Conservation (phyloP, 1,140 invertebrate species). For the Drosophila truncata region DNA sequence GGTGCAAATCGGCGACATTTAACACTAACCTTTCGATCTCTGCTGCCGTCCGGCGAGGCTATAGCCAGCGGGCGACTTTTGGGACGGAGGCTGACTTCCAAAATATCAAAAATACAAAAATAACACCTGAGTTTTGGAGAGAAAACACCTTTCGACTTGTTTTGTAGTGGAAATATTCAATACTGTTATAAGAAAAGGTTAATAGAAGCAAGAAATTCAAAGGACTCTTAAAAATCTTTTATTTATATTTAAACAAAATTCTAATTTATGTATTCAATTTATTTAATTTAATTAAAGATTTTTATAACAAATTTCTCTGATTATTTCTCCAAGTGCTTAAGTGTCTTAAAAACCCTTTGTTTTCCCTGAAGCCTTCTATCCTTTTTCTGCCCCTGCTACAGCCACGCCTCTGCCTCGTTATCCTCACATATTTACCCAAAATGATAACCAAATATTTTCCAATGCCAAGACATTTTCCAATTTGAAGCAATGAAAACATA, state of each 20-base stretch:
- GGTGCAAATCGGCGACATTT: constrained; percentile 79
- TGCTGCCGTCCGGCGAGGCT: constrained; percentile 14
- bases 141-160: constrained; percentile 36
- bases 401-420: neutral
- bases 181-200: neutral
- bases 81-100: constrained; percentile 27
- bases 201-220: neutral
- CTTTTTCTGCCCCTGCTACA: neutral
- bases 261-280: too few relatives aligned
- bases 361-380: neutral
- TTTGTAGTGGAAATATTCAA: neutral
- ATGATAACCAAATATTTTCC: constrained; percentile 66
- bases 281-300: neutral
- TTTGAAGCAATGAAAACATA: constrained; percentile 68
- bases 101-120: constrained; percentile 36
- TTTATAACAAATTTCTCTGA: neutral
- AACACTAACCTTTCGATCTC: constrained; percentile 67
- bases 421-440: constrained; percentile 49
- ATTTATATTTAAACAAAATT: too few relatives aligned
- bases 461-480: constrained; percentile 62
- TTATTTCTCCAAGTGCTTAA: neutral
- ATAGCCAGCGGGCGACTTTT: constrained; percentile 19
- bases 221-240: too few relatives aligned
- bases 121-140: constrained; percentile 45
- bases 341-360: neutral